Percentiles rank a stretch among this genome's conserved stretches.
These are phyloP conservation scores for Cyphomyrus plagiostoma DNA, from an alignment of 2,113 vertebrate genomes.

Conservation along the genomic window DNA sequence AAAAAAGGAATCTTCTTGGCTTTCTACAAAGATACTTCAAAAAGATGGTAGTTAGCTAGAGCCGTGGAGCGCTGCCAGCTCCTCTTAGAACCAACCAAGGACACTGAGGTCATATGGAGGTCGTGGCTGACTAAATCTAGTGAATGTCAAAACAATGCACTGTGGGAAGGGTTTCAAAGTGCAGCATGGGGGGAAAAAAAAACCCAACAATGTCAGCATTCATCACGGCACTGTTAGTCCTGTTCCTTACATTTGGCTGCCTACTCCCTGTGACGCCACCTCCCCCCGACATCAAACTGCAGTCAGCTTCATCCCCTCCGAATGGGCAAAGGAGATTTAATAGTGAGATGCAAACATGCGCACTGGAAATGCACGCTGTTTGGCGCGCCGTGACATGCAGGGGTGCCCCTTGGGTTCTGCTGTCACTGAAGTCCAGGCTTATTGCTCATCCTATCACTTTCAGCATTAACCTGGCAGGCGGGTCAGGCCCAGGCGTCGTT, in stretches of 20 bases:
- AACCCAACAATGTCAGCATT: conserved; percentile 31
- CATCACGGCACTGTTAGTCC: conserved; percentile 26
- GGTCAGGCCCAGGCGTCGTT: not conserved
- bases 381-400: not conserved
- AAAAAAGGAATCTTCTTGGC: not conserved
- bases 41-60: not conserved
- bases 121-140: conserved; percentile 34
- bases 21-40: not conserved
- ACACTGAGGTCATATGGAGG: conserved; percentile 29
- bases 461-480: not conserved
- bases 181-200: not conserved
- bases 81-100: not conserved
- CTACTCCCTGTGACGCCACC: not conserved
- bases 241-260: conserved; percentile 21
- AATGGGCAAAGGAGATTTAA: not conserved
- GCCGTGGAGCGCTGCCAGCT: not conserved
- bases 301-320: not conserved
- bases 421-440: not conserved
- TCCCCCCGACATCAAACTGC: not conserved
- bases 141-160: conserved; percentile 37
- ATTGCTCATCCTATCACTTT: not conserved
- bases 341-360: not conserved
- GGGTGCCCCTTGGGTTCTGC: not conserved
- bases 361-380: not conserved
- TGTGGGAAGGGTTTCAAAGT: conserved; percentile 33